Evolutionary conservation across 2,113 vertebrate species (phyloP).

Genomic region (Scortum barcoo): DNA sequence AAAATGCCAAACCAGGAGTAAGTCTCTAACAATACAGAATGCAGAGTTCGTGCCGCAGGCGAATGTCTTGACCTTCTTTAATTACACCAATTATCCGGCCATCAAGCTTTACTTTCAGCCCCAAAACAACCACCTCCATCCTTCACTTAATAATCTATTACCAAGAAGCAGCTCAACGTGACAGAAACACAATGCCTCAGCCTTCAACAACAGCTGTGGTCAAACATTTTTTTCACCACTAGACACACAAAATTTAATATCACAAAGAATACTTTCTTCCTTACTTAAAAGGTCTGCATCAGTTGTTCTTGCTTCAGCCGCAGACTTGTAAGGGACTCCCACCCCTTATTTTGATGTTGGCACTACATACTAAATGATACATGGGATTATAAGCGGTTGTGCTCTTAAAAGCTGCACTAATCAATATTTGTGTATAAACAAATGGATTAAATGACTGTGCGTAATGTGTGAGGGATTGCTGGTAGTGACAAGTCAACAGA

Average conservation of each 20-base stretch:
- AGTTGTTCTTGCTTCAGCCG: background rate
- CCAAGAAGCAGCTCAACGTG: conserved; percentile 11
- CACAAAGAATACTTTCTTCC: background rate
- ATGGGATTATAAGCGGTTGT: background rate
- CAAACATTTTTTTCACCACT: background rate
- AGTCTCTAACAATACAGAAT: background rate
- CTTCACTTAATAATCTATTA: conserved; percentile 23
- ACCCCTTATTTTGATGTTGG: background rate
- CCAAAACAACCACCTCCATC: conserved; percentile 23
- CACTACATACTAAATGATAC: background rate
- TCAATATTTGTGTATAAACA: background rate
- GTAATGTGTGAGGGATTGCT: background rate
- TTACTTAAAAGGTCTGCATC: background rate
- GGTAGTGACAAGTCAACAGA: background rate
- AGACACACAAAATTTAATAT: background rate
- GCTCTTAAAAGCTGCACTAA: background rate
- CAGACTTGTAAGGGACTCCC: background rate
- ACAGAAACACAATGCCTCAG: conserved; percentile 14
- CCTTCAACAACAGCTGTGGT: background rate
- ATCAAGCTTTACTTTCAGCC: conserved; percentile 28
- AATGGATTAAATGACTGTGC: background rate
- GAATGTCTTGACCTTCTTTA: conserved; percentile 39
- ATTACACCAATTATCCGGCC: conserved; percentile 15
- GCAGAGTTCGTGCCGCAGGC: background rate
- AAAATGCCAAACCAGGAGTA: background rate